phyloP scores from a whole-genome alignment of 2,113 vertebrate species.

The Athene cunicularia region DNA sequence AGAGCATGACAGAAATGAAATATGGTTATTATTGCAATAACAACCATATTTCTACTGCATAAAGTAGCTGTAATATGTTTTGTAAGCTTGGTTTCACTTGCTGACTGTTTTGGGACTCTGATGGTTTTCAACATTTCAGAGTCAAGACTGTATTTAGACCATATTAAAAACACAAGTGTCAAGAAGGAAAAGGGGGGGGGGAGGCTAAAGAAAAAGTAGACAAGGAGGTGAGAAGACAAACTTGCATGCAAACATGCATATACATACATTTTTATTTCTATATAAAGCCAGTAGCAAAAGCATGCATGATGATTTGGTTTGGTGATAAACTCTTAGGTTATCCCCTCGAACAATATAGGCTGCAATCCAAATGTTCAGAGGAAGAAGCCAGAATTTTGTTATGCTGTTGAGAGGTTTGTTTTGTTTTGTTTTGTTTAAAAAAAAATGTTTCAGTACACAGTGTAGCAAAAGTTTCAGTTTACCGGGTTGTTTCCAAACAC shows the following conservation, averaged over 20 bases:
- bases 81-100: not conserved
- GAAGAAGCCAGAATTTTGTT: not conserved
- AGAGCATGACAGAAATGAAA: not conserved
- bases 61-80: not conserved
- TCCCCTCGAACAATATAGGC: not conserved
- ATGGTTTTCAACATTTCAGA: not conserved
- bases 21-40: not conserved
- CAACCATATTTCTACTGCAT: not conserved
- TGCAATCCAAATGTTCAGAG: not conserved
- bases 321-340: not conserved
- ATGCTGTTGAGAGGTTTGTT: rapidly evolving
- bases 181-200: not conserved
- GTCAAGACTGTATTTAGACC: not conserved
- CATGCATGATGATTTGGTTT: not conserved
- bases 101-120: not conserved
- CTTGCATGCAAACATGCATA: not conserved
- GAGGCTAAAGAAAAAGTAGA: not conserved
- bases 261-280: not conserved
- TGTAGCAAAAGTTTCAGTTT: not conserved
- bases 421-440: not conserved
- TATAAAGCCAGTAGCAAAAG: not conserved
- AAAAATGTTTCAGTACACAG: not conserved
- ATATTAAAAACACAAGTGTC: not conserved
- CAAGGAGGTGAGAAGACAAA: not conserved
- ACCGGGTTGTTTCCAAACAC: not conserved